A percentile compares a stretch with the other conserved stretches of the same genome.
Conservation (phyloP, 2,113 vertebrate species). For the Tachysurus fulvidraco region DNA sequence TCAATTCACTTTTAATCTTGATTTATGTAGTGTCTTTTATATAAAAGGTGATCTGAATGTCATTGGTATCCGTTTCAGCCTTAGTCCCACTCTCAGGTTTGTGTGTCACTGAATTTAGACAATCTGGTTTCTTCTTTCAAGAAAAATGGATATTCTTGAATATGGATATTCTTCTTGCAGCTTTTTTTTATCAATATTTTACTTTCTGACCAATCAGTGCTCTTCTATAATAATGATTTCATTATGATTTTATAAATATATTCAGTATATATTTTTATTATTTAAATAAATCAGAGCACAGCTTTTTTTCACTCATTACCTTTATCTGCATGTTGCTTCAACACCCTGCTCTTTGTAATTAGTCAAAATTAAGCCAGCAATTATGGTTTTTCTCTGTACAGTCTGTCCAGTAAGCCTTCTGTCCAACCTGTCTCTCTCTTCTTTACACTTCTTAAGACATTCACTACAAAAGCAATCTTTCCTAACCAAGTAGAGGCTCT, state of each 20-base stretch:
- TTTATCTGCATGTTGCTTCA: constrained; percentile 71
- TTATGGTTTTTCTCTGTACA: constrained; percentile 50
- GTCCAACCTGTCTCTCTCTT: constrained; percentile 69
- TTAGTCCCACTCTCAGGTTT: neutral
- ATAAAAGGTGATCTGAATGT: constrained; percentile 26
- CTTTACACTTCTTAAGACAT: constrained; percentile 74
- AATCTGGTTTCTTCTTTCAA: constrained; percentile 33
- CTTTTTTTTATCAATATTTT: neutral
- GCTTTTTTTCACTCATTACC: neutral
- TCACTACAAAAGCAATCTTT: constrained; percentile 76
- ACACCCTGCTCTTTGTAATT: constrained; percentile 73
- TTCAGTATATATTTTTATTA: neutral
- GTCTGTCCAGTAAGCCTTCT: constrained; percentile 46
- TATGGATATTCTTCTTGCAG: neutral
- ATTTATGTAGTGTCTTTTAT: neutral
- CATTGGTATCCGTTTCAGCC: constrained; percentile 1
- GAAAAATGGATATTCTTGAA: no score
- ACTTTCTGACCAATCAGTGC: neutral
- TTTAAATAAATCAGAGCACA: neutral
- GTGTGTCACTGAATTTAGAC: neutral
- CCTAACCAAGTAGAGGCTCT: constrained; percentile 74
- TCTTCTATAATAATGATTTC: neutral
- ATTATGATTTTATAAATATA: neutral
- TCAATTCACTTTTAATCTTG: no score
- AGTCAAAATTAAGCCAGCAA: constrained; percentile 68